Base-by-base conservation (phyloP, 2,888 invertebrate species). In the Tromatobia lineatoria region DNA sequence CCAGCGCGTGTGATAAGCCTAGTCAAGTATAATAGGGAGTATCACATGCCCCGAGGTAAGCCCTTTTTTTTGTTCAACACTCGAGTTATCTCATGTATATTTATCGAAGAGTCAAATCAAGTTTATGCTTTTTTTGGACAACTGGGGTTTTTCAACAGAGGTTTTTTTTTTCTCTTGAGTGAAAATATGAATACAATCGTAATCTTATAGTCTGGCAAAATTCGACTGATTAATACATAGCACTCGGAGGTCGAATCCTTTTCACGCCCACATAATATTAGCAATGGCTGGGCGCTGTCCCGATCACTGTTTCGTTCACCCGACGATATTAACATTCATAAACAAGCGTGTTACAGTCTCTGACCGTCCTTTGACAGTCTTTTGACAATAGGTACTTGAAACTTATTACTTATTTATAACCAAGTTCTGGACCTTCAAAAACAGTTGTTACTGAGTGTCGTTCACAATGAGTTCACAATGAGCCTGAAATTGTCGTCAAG, bases 401-500 rank as follows among this genome's bases (percentile, higher is more conserved):
- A 2, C 3, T 11, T 11, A 23, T 20, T 13, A 10, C 2, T 54
- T 54, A 54, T 54, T 54, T 54, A 23, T 11, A 54, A 13, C 4
- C 23, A 54, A 23, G 23, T 23, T 34, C 23, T 3, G 13, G 25
- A 23, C 4, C 11, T 3, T 0, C 54, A 3, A 15, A 47, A 15
- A 54, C 54, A 54, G 25, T 38, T 11, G 52, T 13, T 29, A 50
- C 6, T 23, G 20, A 15, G 23, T 66, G 15, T 20, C 29, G 34
- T 29, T 50, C 20, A 29, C 18, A 29, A 18, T 1, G 4, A 45
- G 34, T 67, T 10, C 10, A 67, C 11, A 15, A 54, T 15, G 45
- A 20, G 61, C 13, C 29, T 73, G 45, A 15, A 29, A 15, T 52
- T 73, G 11, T 23, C 10, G 66, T 66, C 10, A 47, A 70, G 67